Conservation (phyloP, 1,140 invertebrate species). For the Pemphigus obesinymphae region DNA sequence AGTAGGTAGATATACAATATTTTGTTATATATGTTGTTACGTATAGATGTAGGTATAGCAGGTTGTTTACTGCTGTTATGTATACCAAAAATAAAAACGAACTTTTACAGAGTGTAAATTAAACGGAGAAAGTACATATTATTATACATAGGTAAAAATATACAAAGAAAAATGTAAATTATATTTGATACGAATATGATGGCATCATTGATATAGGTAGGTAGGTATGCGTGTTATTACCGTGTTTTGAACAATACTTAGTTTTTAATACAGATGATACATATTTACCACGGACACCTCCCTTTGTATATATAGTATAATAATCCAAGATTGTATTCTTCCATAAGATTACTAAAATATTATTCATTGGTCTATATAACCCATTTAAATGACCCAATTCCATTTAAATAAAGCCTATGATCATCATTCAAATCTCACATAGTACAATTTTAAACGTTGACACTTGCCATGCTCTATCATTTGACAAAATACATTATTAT, state of each 20-base stretch:
- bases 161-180: background rate
- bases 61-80: background rate
- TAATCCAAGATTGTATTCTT: background rate
- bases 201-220: background rate
- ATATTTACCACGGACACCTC: background rate
- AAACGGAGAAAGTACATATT: background rate
- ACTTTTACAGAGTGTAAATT: no score
- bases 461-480: background rate
- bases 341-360: background rate
- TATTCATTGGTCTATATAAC: background rate
- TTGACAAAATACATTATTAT: background rate
- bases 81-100: background rate
- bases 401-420: background rate
- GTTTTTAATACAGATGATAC: background rate
- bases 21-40: background rate
- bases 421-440: background rate
- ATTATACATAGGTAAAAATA: background rate
- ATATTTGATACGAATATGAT: background rate
- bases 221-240: background rate
- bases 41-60: background rate
- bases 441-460: background rate
- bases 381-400: slow-evolving; percentile 13
- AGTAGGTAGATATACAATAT: background rate
- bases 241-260: background rate
- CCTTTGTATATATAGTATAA: background rate